phyloP scores from a whole-genome alignment of 1,140 invertebrate genomes.

The Branchinecta lynchi region DNA sequence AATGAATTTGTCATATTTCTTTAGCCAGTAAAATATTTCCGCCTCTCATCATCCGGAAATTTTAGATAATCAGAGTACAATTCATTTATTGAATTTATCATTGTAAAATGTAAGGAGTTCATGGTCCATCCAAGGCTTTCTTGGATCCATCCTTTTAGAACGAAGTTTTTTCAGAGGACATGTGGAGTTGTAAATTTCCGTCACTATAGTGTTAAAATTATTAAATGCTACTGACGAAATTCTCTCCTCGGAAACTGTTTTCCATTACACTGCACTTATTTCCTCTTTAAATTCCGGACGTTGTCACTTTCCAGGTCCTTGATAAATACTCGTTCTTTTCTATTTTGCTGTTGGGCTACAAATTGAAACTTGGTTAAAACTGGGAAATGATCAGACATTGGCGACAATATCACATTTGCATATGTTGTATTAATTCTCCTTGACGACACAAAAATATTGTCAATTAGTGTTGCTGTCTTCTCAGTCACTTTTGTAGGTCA shows the following conservation, averaged over 20 bases:
- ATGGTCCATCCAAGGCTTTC: neutral
- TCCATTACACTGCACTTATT: constrained; percentile 14
- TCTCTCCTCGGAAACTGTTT: neutral
- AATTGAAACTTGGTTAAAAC: neutral
- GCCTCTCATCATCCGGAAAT: constrained; percentile 4
- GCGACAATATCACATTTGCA: too few relatives aligned
- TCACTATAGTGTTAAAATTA: neutral
- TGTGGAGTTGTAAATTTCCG: neutral
- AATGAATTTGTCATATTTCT: neutral
- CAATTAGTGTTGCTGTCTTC: too few relatives aligned
- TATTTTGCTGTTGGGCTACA: constrained; percentile 12
- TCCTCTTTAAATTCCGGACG: constrained; percentile 18
- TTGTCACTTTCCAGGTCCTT: neutral
- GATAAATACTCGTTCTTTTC: constrained; percentile 5
- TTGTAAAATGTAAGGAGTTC: neutral
- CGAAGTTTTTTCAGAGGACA: neutral
- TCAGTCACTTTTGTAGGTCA: too few relatives aligned
- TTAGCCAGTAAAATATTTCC: constrained; percentile 9
- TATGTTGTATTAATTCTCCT: too few relatives aligned
- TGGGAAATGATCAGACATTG: too few relatives aligned
- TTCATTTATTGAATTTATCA: neutral
- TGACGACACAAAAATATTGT: too few relatives aligned
- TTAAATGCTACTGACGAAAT: neutral
- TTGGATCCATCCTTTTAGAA: neutral
- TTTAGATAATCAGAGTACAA: neutral